A percentile compares a stretch with the other conserved stretches of the same genome.
Conservation (phyloP, 2,113 vertebrate genomes). For the Indicator maculatus region DNA sequence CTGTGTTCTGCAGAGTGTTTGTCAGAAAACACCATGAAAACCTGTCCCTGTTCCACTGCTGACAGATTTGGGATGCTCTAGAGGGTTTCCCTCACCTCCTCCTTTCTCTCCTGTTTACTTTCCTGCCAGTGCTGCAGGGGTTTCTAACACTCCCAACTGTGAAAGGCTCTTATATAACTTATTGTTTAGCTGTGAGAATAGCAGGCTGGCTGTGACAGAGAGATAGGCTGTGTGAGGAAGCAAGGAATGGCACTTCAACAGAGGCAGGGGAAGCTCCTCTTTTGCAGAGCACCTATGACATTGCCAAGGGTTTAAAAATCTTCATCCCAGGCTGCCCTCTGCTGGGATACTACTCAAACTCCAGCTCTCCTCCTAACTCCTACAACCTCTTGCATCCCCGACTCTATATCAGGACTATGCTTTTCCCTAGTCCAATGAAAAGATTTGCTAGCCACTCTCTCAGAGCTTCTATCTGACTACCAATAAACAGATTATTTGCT, state of each 20-base stretch:
- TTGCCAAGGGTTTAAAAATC: neutral
- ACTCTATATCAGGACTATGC: neutral
- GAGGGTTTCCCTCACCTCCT: neutral
- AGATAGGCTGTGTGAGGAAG: neutral
- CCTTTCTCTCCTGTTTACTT: neutral
- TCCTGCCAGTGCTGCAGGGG: neutral
- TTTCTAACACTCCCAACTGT: neutral
- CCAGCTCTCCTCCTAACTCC: neutral
- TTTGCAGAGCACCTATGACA: neutral
- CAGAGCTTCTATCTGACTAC: neutral
- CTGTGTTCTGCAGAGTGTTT: neutral
- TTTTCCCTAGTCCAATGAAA: neutral
- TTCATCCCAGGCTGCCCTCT: slow-evolving; percentile 73
- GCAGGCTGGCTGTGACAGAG: neutral
- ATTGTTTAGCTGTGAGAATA: slow-evolving; percentile 16
- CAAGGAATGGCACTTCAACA: neutral
- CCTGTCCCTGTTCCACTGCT: neutral
- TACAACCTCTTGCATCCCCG: neutral
- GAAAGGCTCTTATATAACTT: slow-evolving; percentile 21
- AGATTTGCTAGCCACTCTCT: neutral
- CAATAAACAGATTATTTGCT: neutral
- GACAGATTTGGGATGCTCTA: neutral
- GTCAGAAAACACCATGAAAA: neutral
- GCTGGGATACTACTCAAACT: slow-evolving; percentile 40
- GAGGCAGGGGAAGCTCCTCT: neutral